Evolutionary conservation across 2,113 vertebrate species (phyloP), one percentile per base, ranked within the genome.

Genomic region (Amia ocellicauda): DNA sequence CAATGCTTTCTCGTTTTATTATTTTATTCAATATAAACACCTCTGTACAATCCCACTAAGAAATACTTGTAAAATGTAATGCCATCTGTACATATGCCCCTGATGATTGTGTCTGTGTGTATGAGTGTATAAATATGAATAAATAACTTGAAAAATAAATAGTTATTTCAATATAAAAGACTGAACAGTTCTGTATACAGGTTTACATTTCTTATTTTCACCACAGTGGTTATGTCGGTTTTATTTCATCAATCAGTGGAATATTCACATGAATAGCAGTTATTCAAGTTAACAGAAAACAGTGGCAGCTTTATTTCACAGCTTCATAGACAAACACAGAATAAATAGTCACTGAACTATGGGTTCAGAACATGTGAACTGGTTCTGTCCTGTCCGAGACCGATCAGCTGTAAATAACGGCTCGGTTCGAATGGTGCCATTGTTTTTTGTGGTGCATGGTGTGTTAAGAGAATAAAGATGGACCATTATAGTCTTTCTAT

Each of bases 91-190:
- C 87, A 86, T 62, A 67, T 66, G 72, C 69, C 66, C 41, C 29
- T 70, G 61, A 63, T 55, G 61, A n/a, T n/a, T n/a, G n/a, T n/a
- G n/a, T n/a, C n/a, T n/a, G 62, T 66, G 58, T 80, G 74, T 80
- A 78, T 75, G 75, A 82, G 79, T 79, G 75, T 77, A 77, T 81
- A 82, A 85, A 82, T 80, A 82, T 82, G 85, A 80, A 81, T 87
- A 80, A 75, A 74, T 66, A 78, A 71, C 83, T 88, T 88, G 78
- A 91, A 91, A 91, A 93, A 94, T 95, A 95, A 95, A 96, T 92
- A 92, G n/a, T n/a, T n/a, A 83, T 92, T 93, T 91, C 92, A 91
- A 91, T 92, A 93, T 81, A 92, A 96, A 94, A 91, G 75, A 80
- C 77, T 70, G 77, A 81, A 89, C 87, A 88, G 78, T 68, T 81